Evolutionary conservation across 2,888 invertebrate species (phyloP).

Genomic region (Cosmorhoe ocellata): DNA sequence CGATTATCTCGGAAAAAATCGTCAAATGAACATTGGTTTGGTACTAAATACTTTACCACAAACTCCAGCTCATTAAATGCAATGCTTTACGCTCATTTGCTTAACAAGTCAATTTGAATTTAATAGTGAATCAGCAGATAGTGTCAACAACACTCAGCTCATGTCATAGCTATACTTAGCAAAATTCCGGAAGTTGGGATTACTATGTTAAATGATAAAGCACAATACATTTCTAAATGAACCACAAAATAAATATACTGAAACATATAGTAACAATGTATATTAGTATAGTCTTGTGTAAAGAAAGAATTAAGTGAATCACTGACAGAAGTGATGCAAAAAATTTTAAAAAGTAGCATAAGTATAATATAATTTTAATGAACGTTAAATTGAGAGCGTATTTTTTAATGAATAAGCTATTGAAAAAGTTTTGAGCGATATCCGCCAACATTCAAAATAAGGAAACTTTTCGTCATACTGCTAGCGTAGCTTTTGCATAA

Average conservation of each 20-base stretch:
- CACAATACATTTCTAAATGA: neutral
- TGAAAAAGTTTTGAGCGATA: conserved; percentile 1
- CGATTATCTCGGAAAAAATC: too few relatives aligned
- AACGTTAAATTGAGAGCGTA: neutral
- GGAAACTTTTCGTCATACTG: neutral
- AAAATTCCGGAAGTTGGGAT: neutral
- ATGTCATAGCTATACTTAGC: too few relatives aligned
- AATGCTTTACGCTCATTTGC: too few relatives aligned
- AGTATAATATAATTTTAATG: too few relatives aligned
- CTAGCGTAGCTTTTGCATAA: neutral
- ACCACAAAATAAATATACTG: conserved; percentile 2
- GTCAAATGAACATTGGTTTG: too few relatives aligned
- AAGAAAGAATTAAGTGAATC: neutral
- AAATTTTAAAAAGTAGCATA: too few relatives aligned
- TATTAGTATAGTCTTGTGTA: neutral
- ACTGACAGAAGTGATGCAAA: neutral
- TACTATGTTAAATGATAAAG: neutral
- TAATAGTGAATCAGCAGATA: neutral
- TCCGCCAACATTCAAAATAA: neutral
- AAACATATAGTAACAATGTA: neutral
- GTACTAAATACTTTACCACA: too few relatives aligned
- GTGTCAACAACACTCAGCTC: neutral
- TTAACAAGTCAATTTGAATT: too few relatives aligned
- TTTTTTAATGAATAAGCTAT: neutral
- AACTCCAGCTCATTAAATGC: too few relatives aligned